Evolutionary conservation across 53 echinoderm and acorn worm genomes (phyloP), one percentile per base, ranked within the genome.

Genomic region (Crossaster papposus): DNA sequence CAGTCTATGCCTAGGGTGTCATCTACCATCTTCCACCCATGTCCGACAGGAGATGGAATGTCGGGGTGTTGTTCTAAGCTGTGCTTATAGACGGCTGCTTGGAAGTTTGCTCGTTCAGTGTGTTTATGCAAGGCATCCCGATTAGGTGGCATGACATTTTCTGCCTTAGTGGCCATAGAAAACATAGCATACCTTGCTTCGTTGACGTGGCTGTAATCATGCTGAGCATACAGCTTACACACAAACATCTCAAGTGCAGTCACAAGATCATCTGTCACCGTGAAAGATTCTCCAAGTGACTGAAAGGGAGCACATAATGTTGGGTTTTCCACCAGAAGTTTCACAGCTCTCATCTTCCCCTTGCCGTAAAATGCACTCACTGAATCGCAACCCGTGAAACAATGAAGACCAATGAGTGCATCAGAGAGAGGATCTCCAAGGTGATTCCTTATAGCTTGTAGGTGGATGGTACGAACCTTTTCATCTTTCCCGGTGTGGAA

Each of bases 301-400:
- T 79, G 54, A 58, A 58, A 15, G 82, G n/a, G 30, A 32, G 18
- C 8, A 22, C 35, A 55, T 36, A 55, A 76, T 15, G 50, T 53
- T 51, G 72, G 30, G 30, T 65, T 54, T 54, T 88, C 20, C 22
- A 10, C 58, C 26, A 93, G 14, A 23, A 85, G 80, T 75, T 79
- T 36, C 1, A 90, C 14, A 44, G 91, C 88, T 80, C 81, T 93
- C 31, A 55, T 62, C 83, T 93, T 93, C 35, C 93, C 93, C 62
- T 88, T 90, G 65, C 86, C 71, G 29, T 81, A 81, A 62, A 93
- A 91, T 5, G 82, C 79, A 75, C 93, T 93, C 22, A 88, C 84
- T 28, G 93, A 62, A 78, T 91, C 93, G 54, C 93, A 91, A 4
- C 90, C 91, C 24, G 93, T 82, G 79, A 94, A 82, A 14, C 82